Evolutionary conservation across 2,888 invertebrate species (phyloP).

Genomic region (Lissocephala sabroskyi): DNA sequence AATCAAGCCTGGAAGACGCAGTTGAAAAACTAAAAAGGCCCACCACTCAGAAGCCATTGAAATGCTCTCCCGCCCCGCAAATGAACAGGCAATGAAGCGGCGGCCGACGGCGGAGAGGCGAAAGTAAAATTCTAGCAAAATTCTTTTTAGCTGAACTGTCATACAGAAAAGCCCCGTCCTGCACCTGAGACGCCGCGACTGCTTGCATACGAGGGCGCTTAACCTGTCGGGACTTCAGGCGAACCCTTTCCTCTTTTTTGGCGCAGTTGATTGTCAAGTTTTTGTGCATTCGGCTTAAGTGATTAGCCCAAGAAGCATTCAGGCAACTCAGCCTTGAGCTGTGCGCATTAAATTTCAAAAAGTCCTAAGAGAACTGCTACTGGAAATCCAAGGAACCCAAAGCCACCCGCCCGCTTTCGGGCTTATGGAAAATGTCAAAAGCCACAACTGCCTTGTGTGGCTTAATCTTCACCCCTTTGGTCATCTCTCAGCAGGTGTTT

Average conservation of each 20-base stretch:
- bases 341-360: conserved; percentile 35
- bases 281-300: not conserved
- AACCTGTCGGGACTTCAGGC: no score
- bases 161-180: no score
- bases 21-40: not conserved
- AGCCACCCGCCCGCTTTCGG: no score
- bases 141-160: no score
- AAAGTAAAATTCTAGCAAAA: conserved; percentile 51
- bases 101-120: not conserved
- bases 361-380: conserved; percentile 24
- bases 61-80: conserved; percentile 22
- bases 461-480: no score
- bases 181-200: no score
- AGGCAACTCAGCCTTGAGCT: conserved; percentile 1
- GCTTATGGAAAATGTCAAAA: no score
- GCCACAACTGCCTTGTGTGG: no score
- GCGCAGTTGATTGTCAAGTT: not conserved
- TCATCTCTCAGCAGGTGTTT: no score
- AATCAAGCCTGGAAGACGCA: not conserved
- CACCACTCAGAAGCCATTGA: conserved; percentile 24
- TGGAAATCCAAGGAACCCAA: no score
- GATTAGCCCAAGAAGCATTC: conserved; percentile 1
- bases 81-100: conserved; percentile 19
- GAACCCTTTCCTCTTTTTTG: conserved; percentile 8
- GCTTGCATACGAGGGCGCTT: conserved; percentile 7